phyloP scores from a whole-genome alignment of 2,113 vertebrate genomes.

The Megaptera novaeangliae region DNA sequence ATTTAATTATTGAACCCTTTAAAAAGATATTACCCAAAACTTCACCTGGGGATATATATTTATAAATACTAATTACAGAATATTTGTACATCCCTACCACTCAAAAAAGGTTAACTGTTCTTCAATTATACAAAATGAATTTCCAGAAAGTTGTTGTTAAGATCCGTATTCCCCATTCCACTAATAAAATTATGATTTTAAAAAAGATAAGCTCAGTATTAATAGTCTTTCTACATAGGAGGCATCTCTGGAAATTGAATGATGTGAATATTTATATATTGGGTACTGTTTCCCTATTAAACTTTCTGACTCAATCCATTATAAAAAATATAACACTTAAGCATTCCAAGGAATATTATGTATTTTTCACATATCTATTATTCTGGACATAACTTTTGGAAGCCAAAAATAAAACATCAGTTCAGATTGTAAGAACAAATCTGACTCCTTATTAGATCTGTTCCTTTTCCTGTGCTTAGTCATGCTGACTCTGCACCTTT shows the following conservation, averaged over 20 bases:
- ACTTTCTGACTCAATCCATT: not conserved
- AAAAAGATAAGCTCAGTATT: not conserved
- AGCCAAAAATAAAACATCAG: not conserved
- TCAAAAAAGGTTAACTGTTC: not conserved
- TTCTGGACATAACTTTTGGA: not conserved
- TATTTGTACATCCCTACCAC: not conserved
- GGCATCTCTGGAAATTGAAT: slow-evolving; percentile 17
- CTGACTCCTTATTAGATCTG: not conserved
- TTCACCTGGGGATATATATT: slow-evolving; percentile 29
- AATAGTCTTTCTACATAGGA: not conserved
- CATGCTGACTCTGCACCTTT: not conserved
- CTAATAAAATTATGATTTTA: slow-evolving; percentile 10
- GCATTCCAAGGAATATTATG: not conserved
- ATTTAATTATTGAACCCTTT: slow-evolving; percentile 48
- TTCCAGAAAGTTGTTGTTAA: not conserved
- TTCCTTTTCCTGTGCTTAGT: not conserved
- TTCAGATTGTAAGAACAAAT: not conserved
- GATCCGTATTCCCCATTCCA: not conserved
- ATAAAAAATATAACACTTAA: not conserved
- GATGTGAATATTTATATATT: not conserved
- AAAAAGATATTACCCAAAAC: slow-evolving; percentile 21
- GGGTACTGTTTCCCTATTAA: not conserved
- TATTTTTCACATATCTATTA: not conserved
- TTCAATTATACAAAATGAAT: slow-evolving; percentile 28
- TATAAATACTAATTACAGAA: slow-evolving; percentile 38